phyloP scores from a whole-genome alignment of 2,113 vertebrate species.

The Morone saxatilis region DNA sequence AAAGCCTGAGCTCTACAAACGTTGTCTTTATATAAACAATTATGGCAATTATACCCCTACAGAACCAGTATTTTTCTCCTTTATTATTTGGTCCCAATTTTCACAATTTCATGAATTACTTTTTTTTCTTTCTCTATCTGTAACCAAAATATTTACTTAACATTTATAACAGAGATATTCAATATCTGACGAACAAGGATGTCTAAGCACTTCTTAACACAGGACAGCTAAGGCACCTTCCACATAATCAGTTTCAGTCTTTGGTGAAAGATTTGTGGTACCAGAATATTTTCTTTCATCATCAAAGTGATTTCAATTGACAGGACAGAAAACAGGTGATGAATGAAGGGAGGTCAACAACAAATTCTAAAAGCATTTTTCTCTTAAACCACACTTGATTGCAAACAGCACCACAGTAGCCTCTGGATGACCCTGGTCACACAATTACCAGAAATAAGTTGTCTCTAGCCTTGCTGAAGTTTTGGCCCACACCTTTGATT shows the following conservation, averaged over 20 bases:
- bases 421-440: background rate
- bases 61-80: background rate
- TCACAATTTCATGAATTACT: background rate
- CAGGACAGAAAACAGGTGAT: background rate
- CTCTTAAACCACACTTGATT: background rate
- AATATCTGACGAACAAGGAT: background rate
- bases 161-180: background rate
- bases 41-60: background rate
- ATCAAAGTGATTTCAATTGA: background rate
- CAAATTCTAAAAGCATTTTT: background rate
- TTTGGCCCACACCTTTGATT: background rate
- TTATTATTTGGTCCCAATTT: background rate
- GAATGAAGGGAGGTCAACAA: background rate
- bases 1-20: background rate
- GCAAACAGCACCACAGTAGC: background rate
- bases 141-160: background rate
- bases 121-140: background rate
- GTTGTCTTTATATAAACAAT: background rate
- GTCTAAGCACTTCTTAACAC: too few species aligned
- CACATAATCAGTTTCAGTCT: background rate
- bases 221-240: too few species aligned
- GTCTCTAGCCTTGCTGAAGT: background rate
- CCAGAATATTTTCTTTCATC: background rate
- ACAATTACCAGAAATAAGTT: background rate
- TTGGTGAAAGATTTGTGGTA: background rate